These are phyloP conservation scores for Neria commutata DNA, from an alignment of 2,888 invertebrate species.

Conservation along the genomic window DNA sequence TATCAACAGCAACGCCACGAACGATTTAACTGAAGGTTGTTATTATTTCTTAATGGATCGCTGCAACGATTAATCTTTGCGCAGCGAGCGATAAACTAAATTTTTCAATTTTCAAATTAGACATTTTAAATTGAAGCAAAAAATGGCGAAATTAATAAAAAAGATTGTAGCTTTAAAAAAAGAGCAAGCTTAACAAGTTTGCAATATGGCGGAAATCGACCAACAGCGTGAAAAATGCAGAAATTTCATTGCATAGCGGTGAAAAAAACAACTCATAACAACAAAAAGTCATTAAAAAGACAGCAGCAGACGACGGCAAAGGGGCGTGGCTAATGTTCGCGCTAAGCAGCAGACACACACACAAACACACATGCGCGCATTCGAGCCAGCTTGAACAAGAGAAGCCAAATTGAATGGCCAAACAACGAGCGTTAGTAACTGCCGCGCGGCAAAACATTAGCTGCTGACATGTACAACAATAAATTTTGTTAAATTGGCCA, in stretches of 20 bases:
- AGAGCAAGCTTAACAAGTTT: too few species aligned
- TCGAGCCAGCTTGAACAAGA: background rate
- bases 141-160: background rate
- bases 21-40: background rate
- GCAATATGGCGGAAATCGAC: too few species aligned
- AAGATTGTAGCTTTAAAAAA: background rate
- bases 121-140: background rate
- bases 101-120: background rate
- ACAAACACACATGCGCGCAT: too few species aligned
- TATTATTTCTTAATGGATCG: background rate
- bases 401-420: background rate
- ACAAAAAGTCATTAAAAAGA: background rate
- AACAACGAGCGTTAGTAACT: background rate
- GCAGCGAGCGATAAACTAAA: background rate
- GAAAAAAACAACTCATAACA: too few species aligned
- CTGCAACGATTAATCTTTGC: constrained; percentile 1
- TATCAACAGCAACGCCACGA: background rate
- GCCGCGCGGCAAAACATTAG: background rate
- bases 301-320: too few species aligned
- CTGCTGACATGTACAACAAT: constrained; percentile 10
- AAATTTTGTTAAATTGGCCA: constrained; percentile 5
- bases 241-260: too few species aligned
- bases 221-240: too few species aligned
- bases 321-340: background rate
- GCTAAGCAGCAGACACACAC: too few species aligned